Evolutionary conservation across 2,888 invertebrate species (phyloP).

Genomic region (Plusia festucae): DNA sequence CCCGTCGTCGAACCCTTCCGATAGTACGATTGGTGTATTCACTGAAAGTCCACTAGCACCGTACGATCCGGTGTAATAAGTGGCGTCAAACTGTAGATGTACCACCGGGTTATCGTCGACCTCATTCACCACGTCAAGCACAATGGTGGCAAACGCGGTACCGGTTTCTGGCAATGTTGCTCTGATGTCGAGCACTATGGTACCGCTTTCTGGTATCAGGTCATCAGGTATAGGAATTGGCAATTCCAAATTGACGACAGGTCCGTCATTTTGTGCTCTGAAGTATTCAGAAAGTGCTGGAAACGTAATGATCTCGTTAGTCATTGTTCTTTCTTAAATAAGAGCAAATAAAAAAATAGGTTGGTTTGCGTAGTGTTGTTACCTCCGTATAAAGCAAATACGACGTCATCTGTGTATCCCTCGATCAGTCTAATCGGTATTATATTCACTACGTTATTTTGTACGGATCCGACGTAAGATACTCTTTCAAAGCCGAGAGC

Average conservation of each 20-base stretch:
- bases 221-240: conserved; percentile 49
- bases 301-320: conserved; percentile 8
- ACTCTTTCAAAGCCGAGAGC: conserved; percentile 40
- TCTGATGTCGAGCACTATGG: conserved; percentile 53
- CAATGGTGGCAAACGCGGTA: conserved; percentile 58
- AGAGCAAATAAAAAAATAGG: not conserved
- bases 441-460: conserved; percentile 32
- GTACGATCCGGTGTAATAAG: conserved; percentile 45
- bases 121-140: conserved; percentile 51
- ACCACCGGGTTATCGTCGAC: not conserved
- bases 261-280: conserved; percentile 15
- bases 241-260: conserved; percentile 40
- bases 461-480: conserved; percentile 40
- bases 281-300: conserved; percentile 56
- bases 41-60: conserved; percentile 30
- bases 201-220: conserved; percentile 42
- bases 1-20: conserved; percentile 55
- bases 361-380: not conserved
- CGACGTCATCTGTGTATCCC: conserved; percentile 56
- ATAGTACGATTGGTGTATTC: conserved; percentile 29
- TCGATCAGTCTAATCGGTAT: conserved; percentile 56
- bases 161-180: conserved; percentile 49
- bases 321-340: not conserved
- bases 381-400: conserved; percentile 48
- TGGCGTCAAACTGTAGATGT: conserved; percentile 32